Percentiles rank a stretch among this genome's conserved stretches.
Evolutionary conservation across 37 sponge, comb jelly and placozoan species (phyloP).

Genomic region (Corticium candelabrum): DNA sequence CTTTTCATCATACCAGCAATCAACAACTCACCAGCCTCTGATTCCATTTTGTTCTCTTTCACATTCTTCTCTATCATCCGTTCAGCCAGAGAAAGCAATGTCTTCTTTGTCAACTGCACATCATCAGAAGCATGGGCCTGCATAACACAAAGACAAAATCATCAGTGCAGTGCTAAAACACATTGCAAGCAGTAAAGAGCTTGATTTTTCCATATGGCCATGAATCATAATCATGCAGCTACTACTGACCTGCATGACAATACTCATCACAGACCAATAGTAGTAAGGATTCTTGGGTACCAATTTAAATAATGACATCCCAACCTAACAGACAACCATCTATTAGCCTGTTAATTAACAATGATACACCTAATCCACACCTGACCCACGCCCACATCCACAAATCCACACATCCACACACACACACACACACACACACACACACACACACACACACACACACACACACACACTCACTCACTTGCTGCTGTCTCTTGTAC

Average conservation of each 20-base stretch:
- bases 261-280: constrained; percentile 93
- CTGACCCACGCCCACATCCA: too few relatives aligned
- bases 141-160: constrained; percentile 13
- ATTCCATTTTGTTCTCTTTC: constrained; percentile 45
- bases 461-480: not conserved
- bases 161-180: too few relatives aligned
- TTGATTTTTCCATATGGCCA: too few relatives aligned
- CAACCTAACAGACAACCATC: too few relatives aligned
- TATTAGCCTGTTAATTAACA: too few relatives aligned
- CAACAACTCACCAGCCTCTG: constrained; percentile 81
- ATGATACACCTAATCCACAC: too few relatives aligned
- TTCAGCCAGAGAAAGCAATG: constrained; percentile 79
- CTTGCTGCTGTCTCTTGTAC: constrained; percentile 90
- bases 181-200: too few relatives aligned
- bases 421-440: constrained; percentile 5
- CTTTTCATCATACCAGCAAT: too few relatives aligned
- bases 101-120: constrained; percentile 16
- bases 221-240: too few relatives aligned
- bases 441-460: constrained; percentile 5
- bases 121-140: constrained; percentile 33
- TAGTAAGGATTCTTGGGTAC: constrained; percentile 71
- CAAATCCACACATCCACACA: too few relatives aligned
- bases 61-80: constrained; percentile 65
- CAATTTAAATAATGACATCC: not conserved
- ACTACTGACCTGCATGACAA: constrained; percentile 77